These are phyloP conservation scores for Nasonia oneida DNA, from an alignment of 2,888 invertebrate genomes.

Conservation along the genomic window DNA sequence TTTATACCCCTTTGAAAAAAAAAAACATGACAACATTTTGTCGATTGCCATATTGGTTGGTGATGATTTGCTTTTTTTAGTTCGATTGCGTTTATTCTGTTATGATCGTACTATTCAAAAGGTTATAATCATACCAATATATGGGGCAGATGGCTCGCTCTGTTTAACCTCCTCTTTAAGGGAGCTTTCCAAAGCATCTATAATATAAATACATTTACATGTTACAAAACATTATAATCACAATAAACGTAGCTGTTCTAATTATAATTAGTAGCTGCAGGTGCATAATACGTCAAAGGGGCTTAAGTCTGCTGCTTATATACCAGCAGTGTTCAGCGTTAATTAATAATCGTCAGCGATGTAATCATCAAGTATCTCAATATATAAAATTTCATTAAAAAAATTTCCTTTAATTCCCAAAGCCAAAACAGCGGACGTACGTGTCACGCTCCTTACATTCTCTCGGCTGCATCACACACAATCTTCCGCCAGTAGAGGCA, in stretches of 20 bases:
- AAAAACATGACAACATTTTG: conserved; percentile 29
- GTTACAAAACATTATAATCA: conserved; percentile 50
- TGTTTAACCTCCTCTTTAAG: conserved; percentile 59
- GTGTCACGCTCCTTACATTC: neutral
- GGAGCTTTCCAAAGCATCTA: conserved; percentile 59
- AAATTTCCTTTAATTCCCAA: neutral
- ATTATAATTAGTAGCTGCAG: conserved; percentile 17
- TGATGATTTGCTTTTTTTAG: conserved; percentile 52
- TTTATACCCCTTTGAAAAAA: conserved; percentile 43
- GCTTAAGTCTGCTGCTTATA: neutral
- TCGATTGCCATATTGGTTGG: conserved; percentile 49
- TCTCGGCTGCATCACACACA: neutral
- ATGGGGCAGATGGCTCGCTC: conserved; percentile 56
- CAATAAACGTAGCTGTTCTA: conserved; percentile 31
- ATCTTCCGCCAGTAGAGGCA: neutral
- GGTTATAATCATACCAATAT: conserved; percentile 59
- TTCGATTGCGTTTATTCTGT: conserved; percentile 45
- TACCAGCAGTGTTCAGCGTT: neutral
- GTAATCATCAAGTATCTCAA: neutral
- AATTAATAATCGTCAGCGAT: too few relatives aligned
- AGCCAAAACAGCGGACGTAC: neutral
- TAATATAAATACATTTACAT: conserved; percentile 55
- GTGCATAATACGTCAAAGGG: neutral
- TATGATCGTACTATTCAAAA: conserved; percentile 59
- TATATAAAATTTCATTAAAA: neutral